Base-by-base conservation (phyloP, 2,888 invertebrate species). In the Laothoe populi region DNA sequence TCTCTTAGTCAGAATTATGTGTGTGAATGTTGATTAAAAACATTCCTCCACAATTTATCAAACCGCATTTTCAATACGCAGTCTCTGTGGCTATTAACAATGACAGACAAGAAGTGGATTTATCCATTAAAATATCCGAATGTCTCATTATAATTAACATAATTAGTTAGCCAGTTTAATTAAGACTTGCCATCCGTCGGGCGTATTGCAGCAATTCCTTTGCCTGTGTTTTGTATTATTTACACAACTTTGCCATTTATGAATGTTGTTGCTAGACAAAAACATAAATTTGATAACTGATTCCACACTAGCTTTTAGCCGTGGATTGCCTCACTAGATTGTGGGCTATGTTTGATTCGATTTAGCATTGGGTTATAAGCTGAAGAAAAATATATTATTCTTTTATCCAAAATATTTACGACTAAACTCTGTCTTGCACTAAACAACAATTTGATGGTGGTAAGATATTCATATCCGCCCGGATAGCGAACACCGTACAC, bases 161-260 rank as follows among this genome's bases (percentile, higher is more conserved):
- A 77, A 76, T 77, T 77, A 77, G 71, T 77, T 74, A 71, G 70
- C 74, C 71, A 71, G 68, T 70, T 67, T 74, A 77, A 76, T 77
- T 75, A 75, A 71, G 74, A 70, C 69, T 70, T 71, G 67, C 70
- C 66, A 73, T 73, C 66, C 66, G 38, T 13, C 66, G 53, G 19
- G 4, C 10, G 21, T 53, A 35, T 19, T 53, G 53, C 35, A 35
- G 35, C 53, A 31, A 53, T 35, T 53, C 31, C 53, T 59, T 42
- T 44, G 16, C 26, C 31, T 24, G 23, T 1, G 46, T 53, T 53
- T 31, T 53, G 19, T 35, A 35, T 53, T 21, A 35, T 53, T 53
- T 53, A 53, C 31, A 13, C 11, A 24, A 24, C 23, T 23, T 46
- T 31, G 10, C 11, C 16, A 31, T 31, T 8, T 16, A 19, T 8